Percentiles rank a stretch among this genome's conserved stretches.
Conservation (phyloP, 2,888 invertebrate genomes). For the Drosophila merina region DNA sequence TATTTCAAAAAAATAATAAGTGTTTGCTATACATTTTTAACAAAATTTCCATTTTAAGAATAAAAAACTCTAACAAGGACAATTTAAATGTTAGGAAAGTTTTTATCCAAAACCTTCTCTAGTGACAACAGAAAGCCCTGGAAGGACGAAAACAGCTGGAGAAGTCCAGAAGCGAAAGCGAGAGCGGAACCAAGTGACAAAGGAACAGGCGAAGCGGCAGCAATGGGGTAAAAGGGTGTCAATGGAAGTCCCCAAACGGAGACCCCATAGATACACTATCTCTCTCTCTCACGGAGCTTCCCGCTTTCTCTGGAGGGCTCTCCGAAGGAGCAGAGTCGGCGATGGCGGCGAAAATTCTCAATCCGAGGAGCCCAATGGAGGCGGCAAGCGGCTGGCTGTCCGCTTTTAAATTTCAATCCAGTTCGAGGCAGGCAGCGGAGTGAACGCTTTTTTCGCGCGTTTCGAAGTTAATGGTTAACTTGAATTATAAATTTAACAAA, state of each 20-base stretch:
- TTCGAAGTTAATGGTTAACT: conserved; percentile 34
- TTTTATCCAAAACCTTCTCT: conserved; percentile 1
- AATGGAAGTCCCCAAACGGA: conserved; percentile 65
- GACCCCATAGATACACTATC: conserved; percentile 28
- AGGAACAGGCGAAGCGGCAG: conserved; percentile 41
- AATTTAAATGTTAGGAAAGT: not conserved
- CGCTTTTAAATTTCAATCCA: conserved; percentile 79
- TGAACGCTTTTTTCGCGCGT: conserved; percentile 59
- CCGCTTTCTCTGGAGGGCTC: conserved; percentile 6
- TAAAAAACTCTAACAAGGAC: not conserved
- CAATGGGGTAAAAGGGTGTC: conserved; percentile 71
- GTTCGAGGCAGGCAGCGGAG: conserved; percentile 78
- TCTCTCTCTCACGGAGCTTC: conserved; percentile 7
- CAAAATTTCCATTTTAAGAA: not conserved
- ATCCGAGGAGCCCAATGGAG: conserved; percentile 24
- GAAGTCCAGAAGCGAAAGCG: conserved; percentile 19
- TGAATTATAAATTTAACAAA: conserved; percentile 10
- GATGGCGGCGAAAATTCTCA: conserved; percentile 14
- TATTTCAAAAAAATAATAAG: too few species aligned
- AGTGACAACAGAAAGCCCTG: conserved; percentile 42
- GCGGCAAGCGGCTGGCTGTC: conserved; percentile 38
- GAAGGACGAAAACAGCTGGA: conserved; percentile 63
- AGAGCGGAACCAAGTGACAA: conserved; percentile 36
- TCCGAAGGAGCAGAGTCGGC: not conserved
- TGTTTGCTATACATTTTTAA: too few species aligned